phyloP scores from a whole-genome alignment of 2,888 invertebrate genomes.

The Cyclophora albipunctata region DNA sequence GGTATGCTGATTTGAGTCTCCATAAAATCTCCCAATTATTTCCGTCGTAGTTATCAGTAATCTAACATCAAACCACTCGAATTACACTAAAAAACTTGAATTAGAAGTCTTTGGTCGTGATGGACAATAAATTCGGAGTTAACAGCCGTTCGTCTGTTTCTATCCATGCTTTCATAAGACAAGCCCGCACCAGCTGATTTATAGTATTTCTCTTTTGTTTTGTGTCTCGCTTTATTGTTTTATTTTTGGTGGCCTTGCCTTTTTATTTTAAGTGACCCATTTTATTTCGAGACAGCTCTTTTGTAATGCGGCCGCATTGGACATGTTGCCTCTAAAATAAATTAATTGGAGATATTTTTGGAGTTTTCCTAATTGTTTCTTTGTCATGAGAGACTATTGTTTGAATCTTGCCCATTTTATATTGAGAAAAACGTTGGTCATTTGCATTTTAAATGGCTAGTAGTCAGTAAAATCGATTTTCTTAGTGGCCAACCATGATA shows the following conservation, averaged over 20 bases:
- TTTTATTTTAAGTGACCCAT: slow-evolving; percentile 26
- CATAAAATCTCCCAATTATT: slow-evolving; percentile 63
- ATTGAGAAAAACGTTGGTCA: no score
- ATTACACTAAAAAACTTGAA: slow-evolving; percentile 65
- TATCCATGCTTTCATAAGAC: slow-evolving; percentile 41
- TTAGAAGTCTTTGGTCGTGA: slow-evolving; percentile 49
- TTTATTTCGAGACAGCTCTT: slow-evolving; percentile 34
- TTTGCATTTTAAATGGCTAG: no score
- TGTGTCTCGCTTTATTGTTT: slow-evolving; percentile 40
- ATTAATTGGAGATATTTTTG: slow-evolving; percentile 21
- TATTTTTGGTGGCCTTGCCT: slow-evolving; percentile 29
- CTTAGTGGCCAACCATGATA: no score
- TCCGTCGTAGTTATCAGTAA: slow-evolving; percentile 56
- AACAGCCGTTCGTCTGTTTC: slow-evolving; percentile 46
- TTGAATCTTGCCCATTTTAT: no score
- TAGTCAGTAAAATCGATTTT: no score
- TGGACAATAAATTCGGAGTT: slow-evolving; percentile 63
- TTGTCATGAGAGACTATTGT: no score
- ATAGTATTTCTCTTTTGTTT: slow-evolving; percentile 42
- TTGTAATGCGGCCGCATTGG: slow-evolving; percentile 27
- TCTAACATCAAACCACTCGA: slow-evolving; percentile 61
- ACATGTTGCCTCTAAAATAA: slow-evolving; percentile 20
- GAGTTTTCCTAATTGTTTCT: no score
- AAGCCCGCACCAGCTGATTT: slow-evolving; percentile 52
- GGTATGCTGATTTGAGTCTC: slow-evolving; percentile 16